Percentiles rank a stretch among this genome's conserved stretches.
phyloP scores from a whole-genome alignment of 2,888 invertebrate genomes.

The Drosophila sordidula region DNA sequence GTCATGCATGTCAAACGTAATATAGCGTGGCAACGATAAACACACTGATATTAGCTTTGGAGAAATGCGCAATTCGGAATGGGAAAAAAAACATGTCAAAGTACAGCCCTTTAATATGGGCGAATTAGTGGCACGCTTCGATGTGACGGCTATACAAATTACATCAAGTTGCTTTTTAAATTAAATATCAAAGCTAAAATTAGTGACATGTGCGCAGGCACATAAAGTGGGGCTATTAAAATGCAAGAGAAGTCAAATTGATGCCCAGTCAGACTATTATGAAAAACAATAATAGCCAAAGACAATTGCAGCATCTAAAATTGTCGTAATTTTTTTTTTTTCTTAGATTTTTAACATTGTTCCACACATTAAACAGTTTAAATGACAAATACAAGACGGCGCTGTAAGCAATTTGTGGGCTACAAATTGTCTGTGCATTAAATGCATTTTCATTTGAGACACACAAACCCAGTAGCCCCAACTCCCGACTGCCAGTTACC shows the following conservation, averaged over 20 bases:
- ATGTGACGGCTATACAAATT: conserved; percentile 15
- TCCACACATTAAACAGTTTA: conserved; percentile 66
- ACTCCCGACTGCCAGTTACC: background rate
- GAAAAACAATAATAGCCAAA: conserved; percentile 5
- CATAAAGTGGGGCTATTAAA: conserved; percentile 13
- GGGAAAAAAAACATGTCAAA: conserved; percentile 1
- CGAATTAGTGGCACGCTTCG: conserved; percentile 48
- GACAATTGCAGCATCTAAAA: conserved; percentile 9
- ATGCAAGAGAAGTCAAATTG: conserved; percentile 9
- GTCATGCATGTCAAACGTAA: conserved; percentile 54
- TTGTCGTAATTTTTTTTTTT: conserved; percentile 29
- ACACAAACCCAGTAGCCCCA: conserved; percentile 48
- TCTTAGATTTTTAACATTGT: conserved; percentile 48
- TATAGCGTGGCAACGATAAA: conserved; percentile 36
- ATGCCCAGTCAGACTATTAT: background rate
- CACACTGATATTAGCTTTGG: conserved; percentile 7
- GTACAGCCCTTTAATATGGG: conserved; percentile 8
- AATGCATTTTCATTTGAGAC: conserved; percentile 49
- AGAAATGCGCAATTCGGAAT: conserved; percentile 41
- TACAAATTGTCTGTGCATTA: conserved; percentile 46
- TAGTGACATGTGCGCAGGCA: conserved; percentile 29
- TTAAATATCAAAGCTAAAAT: conserved; percentile 8
- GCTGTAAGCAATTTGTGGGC: conserved; percentile 35
- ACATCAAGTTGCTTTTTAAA: conserved; percentile 4
- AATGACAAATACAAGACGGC: conserved; percentile 46